These are phyloP conservation scores for Trypoxylus dichotomus DNA, from an alignment of 1,140 invertebrate species.

Conservation along the genomic window DNA sequence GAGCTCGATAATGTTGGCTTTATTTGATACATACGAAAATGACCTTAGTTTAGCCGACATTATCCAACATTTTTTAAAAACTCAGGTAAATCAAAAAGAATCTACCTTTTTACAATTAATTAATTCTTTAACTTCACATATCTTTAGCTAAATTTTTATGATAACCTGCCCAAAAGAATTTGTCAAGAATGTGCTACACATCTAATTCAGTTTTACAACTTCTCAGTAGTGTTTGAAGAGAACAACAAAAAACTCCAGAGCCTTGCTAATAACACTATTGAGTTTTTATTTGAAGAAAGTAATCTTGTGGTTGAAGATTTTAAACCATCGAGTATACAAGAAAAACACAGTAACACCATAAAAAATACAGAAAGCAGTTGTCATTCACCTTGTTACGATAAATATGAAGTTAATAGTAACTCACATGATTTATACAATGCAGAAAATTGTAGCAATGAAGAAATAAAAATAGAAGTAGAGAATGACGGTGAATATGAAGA, in stretches of 20 bases:
- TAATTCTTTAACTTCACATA: neutral
- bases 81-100: conserved; percentile 26
- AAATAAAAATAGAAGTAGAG: neutral
- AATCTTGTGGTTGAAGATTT: neutral
- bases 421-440: neutral
- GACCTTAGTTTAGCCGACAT: conserved; percentile 30
- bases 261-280: neutral
- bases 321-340: neutral
- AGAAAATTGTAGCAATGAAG: neutral
- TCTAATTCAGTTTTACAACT: conserved; percentile 33
- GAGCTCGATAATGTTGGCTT: neutral
- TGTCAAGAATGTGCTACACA: conserved; percentile 26
- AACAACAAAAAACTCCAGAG: neutral
- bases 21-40: conserved; percentile 32
- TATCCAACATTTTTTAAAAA: conserved; percentile 21
- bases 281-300: neutral
- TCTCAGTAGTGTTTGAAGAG: conserved; percentile 28
- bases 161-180: conserved; percentile 22
- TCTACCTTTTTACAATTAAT: neutral
- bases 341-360: neutral
- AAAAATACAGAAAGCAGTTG: neutral
- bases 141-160: conserved; percentile 21
- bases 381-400: neutral
- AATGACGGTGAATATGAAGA: conserved; percentile 16
- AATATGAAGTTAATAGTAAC: neutral